A percentile compares a stretch with the other conserved stretches of the same genome.
These are phyloP conservation scores for Ophonus ardosiacus DNA, from an alignment of 2,888 invertebrate species.

Conservation along the genomic window DNA sequence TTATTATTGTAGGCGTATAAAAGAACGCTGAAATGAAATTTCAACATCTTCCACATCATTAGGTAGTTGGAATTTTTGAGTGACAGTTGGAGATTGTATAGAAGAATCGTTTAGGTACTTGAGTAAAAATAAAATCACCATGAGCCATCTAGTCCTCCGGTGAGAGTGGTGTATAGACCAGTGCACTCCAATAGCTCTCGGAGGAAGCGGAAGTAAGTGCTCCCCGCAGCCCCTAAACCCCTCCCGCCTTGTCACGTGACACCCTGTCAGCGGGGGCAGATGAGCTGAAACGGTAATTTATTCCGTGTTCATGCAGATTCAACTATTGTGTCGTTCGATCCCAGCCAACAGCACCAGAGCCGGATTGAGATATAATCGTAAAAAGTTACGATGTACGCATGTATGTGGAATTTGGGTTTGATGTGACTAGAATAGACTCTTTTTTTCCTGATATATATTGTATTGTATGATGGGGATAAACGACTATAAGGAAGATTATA, in stretches of 20 bases:
- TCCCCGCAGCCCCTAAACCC: background rate
- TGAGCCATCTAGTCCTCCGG: background rate
- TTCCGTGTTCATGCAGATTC: conserved; percentile 37
- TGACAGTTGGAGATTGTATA: background rate
- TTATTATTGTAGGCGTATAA: no score
- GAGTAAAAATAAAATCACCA: conserved; percentile 30
- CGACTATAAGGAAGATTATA: no score
- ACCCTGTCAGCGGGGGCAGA: conserved; percentile 12
- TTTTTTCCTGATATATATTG: no score
- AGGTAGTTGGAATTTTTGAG: no score
- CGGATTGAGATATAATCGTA: no score
- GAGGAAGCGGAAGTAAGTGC: background rate
- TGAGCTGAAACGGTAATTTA: conserved; percentile 44
- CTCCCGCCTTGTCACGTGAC: conserved; percentile 18
- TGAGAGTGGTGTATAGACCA: background rate
- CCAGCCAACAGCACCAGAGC: background rate
- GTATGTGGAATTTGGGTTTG: no score
- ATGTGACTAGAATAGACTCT: no score
- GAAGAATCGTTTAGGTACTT: conserved; percentile 7
- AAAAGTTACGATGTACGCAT: no score
- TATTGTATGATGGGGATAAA: no score
- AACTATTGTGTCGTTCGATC: conserved; percentile 40
- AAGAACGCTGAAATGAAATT: no score
- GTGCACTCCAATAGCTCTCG: conserved; percentile 6
- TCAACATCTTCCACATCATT: no score